Conservation (phyloP, 2,888 invertebrate species). For the Thecophora atra region DNA sequence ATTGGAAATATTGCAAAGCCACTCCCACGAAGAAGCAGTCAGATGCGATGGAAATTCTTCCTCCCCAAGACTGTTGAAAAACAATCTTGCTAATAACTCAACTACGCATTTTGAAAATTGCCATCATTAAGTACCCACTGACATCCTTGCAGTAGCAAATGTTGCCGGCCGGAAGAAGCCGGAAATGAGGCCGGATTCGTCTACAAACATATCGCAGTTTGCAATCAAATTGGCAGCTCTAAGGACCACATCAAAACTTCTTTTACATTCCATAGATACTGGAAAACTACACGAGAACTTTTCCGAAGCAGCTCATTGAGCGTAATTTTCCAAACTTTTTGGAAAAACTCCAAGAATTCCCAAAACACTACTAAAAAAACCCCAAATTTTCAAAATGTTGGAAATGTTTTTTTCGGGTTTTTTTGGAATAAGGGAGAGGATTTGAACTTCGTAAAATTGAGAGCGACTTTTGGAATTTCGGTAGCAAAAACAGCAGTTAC, state of each 20-base stretch:
- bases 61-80: too few species aligned
- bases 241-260: background rate
- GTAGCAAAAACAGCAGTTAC: too few species aligned
- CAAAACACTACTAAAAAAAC: too few species aligned
- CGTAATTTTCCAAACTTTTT: too few species aligned
- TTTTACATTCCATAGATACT: background rate
- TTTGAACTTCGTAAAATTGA: too few species aligned
- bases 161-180: conserved; percentile 53
- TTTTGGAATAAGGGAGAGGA: too few species aligned
- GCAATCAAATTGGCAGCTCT: conserved; percentile 47
- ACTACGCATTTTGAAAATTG: conserved; percentile 24
- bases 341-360: too few species aligned
- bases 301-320: too few species aligned
- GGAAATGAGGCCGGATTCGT: conserved; percentile 59
- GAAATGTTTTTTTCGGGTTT: too few species aligned
- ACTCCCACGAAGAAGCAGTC: background rate
- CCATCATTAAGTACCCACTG: conserved; percentile 5
- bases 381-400: too few species aligned
- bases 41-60: background rate
- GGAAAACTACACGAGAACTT: background rate
- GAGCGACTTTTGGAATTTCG: too few species aligned
- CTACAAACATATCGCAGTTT: conserved; percentile 46
- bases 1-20: background rate
- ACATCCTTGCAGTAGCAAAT: conserved; percentile 32
- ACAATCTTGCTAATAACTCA: background rate